Evolutionary conservation across 2,113 vertebrate species (phyloP).

Genomic region (Sylvicapra grimmia): DNA sequence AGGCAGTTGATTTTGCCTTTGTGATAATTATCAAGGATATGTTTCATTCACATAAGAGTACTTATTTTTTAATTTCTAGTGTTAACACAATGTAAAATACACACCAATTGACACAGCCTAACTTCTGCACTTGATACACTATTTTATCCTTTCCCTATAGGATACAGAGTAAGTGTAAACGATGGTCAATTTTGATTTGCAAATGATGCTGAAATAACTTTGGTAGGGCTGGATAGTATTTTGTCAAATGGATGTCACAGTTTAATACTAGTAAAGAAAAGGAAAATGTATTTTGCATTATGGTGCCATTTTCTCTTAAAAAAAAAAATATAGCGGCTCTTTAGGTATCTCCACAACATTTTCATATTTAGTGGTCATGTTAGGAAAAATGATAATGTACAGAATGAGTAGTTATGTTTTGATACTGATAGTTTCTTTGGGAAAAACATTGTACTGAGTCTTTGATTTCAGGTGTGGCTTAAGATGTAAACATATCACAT

Average conservation of each 20-base stretch:
- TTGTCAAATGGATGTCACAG: not conserved
- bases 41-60: not conserved
- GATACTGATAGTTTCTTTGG: not conserved
- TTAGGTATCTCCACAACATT: not conserved
- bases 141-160: not conserved
- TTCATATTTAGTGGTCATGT: conserved; percentile 6
- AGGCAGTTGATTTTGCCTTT: conserved; percentile 50
- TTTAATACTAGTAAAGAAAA: not conserved
- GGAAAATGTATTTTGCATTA: not conserved
- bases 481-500: not conserved
- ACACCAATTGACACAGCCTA: not conserved
- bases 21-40: conserved; percentile 29
- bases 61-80: not conserved
- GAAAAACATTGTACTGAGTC: not conserved
- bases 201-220: not conserved
- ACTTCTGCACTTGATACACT: not conserved
- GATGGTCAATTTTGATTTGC: not conserved
- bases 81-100: not conserved
- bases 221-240: not conserved
- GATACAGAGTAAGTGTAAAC: not conserved
- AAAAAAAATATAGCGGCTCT: not conserved
- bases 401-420: conserved; percentile 1
- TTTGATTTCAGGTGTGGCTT: conserved; percentile 19
- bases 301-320: not conserved
- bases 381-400: not conserved